Evolutionary conservation across 2,113 vertebrate genomes (phyloP), one percentile per base, ranked within the genome.

Genomic region (Anas platyrhynchos): DNA sequence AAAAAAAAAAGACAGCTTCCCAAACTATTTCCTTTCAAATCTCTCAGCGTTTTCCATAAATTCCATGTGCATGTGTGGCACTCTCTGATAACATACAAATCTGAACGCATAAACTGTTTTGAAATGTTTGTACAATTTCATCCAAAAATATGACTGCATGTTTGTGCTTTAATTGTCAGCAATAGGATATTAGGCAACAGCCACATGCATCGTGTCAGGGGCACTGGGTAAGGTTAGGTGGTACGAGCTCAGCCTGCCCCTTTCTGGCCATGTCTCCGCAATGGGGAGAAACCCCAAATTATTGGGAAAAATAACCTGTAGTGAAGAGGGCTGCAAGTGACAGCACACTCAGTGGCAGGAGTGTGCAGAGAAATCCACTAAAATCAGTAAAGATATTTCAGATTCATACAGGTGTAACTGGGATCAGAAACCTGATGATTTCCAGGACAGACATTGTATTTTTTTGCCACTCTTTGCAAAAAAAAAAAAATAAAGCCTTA

Each of bases 91-190:
- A 96, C 93, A 93, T 69, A 96, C 92, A 92, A 95, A 91, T 94
- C 92, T 92, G 92, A 79, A 91, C 61, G 86, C 86, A 85, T 95
- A 97, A 96, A 96, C 96, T 96, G 91, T 96, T 96, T 89, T 76
- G 96, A 97, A 96, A 93, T 96, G 96, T 96, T 97, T 97, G 93
- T 93, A 85, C 50, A 87, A 82, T 83, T 93, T 66, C 74, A 96
- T 97, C 93, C 96, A 96, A 94, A 96, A 95, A 91, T 82, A 82
- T 91, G 94, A 96, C 96, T 88, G 14, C 83, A 88, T 93, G 93
- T 96, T 97, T 97, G 93, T 94, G 80, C 79, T 96, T 79, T 84
- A 73, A 92, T 93, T 95, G 92, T 96, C 90, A 91, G 83, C 77
- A 34, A 15, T 55, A 74, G 83, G 83, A 77, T 89, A 88, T 95